These are phyloP conservation scores for Neosilurus mollespiculum DNA, from an alignment of 2,797 vertebrate genomes.

Conservation along the genomic window DNA sequence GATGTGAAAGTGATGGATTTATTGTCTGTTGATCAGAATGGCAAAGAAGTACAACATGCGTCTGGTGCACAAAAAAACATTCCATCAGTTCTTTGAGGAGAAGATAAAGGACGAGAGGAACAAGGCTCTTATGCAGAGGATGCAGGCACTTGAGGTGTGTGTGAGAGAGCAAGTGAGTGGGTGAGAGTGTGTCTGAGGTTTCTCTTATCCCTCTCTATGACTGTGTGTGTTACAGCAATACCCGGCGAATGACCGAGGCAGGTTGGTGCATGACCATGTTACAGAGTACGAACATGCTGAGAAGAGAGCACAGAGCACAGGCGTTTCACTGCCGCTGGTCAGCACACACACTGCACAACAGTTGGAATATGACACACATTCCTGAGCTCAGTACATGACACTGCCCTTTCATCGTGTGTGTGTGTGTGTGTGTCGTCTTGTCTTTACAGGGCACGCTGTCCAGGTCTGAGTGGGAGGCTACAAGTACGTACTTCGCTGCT, in stretches of 20 bases:
- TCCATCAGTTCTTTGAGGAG: conserved; percentile 90
- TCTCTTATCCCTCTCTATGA: background rate
- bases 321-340: conserved; percentile 76
- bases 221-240: conserved; percentile 68
- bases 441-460: conserved; percentile 87
- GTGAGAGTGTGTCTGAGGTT: background rate
- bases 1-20: background rate
- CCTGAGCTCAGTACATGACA: background rate
- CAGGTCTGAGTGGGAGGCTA: conserved; percentile 94
- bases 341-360: conserved; percentile 45
- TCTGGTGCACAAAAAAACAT: conserved; percentile 87
- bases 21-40: conserved; percentile 76
- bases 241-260: conserved; percentile 69
- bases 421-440: background rate
- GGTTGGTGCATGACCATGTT: conserved; percentile 68
- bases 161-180: conserved; percentile 13
- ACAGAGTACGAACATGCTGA: conserved; percentile 80
- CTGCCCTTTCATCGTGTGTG: background rate
- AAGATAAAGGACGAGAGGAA: conserved; percentile 87
- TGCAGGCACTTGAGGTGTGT: conserved; percentile 86
- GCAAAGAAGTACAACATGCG: conserved; percentile 92
- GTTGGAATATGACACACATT: background rate
- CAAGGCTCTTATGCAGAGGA: conserved; percentile 88
- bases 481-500: conserved; percentile 79
- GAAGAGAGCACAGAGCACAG: conserved; percentile 67